A percentile compares a stretch with the other conserved stretches of the same genome.
phyloP scores from a whole-genome alignment of 2,113 vertebrate genomes.

The Balaeniceps rex region DNA sequence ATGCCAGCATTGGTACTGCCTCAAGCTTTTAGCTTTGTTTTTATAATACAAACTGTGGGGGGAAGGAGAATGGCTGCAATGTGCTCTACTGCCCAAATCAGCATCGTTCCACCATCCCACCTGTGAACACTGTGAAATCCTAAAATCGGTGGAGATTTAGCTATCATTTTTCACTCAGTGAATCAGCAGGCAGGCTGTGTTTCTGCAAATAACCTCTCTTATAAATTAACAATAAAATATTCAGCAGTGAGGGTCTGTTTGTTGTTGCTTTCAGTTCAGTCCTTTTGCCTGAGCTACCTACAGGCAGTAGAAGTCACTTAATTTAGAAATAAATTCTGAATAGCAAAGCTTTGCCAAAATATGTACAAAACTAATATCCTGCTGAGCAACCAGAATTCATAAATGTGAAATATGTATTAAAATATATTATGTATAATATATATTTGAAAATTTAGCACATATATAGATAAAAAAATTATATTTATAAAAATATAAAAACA shows the following conservation, averaged over 20 bases:
- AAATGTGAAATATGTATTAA: background rate
- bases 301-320: background rate
- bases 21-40: background rate
- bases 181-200: background rate
- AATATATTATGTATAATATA: background rate
- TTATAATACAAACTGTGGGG: background rate
- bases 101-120: rapidly evolving
- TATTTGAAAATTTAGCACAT: background rate
- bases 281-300: background rate
- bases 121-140: background rate
- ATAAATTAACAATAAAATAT: background rate
- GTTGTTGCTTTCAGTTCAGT: background rate
- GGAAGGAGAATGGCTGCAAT: too few species aligned
- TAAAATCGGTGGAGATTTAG: background rate
- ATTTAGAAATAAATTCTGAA: background rate
- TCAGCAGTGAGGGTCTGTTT: background rate
- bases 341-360: background rate
- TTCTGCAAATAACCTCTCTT: background rate
- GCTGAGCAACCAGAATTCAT: background rate
- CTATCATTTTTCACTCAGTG: background rate
- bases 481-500: background rate
- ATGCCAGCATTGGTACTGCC: background rate
- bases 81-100: background rate
- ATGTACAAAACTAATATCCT: background rate
- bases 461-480: background rate